These are phyloP conservation scores for Idris sp. DNA, from an alignment of 1,140 invertebrate genomes.

Conservation along the genomic window DNA sequence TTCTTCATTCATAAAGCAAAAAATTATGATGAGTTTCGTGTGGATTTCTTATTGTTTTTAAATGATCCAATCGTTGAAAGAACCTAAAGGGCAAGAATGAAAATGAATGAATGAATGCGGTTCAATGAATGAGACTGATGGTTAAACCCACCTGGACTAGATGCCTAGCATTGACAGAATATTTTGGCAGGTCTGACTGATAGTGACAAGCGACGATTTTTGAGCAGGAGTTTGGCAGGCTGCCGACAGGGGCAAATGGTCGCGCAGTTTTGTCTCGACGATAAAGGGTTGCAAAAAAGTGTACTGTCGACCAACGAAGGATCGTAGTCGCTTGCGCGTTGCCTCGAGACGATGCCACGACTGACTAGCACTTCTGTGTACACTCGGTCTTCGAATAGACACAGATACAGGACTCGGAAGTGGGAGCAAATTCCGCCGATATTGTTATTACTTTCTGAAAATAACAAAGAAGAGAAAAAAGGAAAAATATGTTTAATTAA, in stretches of 20 bases:
- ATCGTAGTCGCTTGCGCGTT: slow-evolving; percentile 32
- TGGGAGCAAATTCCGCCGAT: slow-evolving; percentile 12
- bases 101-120: slow-evolving; percentile 35
- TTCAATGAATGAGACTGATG: too few relatives aligned
- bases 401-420: slow-evolving; percentile 18
- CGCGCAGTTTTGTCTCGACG: too few relatives aligned
- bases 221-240: neutral
- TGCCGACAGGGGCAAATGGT: neutral
- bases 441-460: too few relatives aligned
- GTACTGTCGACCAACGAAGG: slow-evolving; percentile 8
- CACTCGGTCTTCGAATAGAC: slow-evolving; percentile 8
- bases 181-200: too few relatives aligned
- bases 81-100: too few relatives aligned
- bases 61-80: too few relatives aligned
- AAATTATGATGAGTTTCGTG: too few relatives aligned
- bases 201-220: slow-evolving; percentile 20
- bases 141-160: slow-evolving; percentile 40
- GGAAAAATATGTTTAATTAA: too few relatives aligned
- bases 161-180: too few relatives aligned
- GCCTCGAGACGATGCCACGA: slow-evolving; percentile 25
- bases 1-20: too few relatives aligned
- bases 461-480: too few relatives aligned
- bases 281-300: slow-evolving; percentile 20
- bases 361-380: slow-evolving; percentile 16
- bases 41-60: too few relatives aligned